A percentile compares a stretch with the other conserved stretches of the same genome.
These are phyloP conservation scores for Pseudanteris insignis DNA, from an alignment of 2,888 invertebrate species.

Conservation along the genomic window DNA sequence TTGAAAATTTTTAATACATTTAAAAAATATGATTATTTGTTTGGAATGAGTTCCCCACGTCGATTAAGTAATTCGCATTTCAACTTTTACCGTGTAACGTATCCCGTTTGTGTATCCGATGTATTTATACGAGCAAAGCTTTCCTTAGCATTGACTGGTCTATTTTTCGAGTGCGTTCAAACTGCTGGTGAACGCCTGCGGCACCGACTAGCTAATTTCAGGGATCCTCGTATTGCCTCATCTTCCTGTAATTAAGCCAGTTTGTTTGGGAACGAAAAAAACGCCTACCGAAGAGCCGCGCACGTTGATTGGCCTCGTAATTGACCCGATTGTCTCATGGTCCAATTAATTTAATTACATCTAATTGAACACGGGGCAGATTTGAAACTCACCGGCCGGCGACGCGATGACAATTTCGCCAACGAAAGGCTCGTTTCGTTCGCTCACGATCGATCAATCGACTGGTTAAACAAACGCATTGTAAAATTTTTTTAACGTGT, in stretches of 20 bases:
- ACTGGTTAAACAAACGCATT: no score
- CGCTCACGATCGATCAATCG: not conserved
- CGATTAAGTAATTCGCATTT: no score
- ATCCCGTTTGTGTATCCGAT: no score
- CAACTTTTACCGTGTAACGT: no score
- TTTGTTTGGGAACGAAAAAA: slow-evolving; percentile 56
- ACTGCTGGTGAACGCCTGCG: slow-evolving; percentile 28
- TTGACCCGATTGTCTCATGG: slow-evolving; percentile 62
- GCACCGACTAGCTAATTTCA: slow-evolving; percentile 46
- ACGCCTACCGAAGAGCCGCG: slow-evolving; percentile 40
- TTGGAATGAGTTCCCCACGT: no score
- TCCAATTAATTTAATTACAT: slow-evolving; percentile 61
- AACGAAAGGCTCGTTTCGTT: not conserved
- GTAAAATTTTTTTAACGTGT: no score
- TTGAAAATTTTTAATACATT: no score
- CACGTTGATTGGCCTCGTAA: slow-evolving; percentile 63
- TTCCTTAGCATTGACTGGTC: no score
- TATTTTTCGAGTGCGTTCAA: slow-evolving; percentile 32
- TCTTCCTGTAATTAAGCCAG: slow-evolving; percentile 64
- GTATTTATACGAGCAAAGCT: no score
- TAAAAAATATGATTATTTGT: no score
- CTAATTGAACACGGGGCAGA: slow-evolving; percentile 48
- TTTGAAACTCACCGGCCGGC: slow-evolving; percentile 1
- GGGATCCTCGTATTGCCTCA: slow-evolving; percentile 49
- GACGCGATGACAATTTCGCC: no score